Base-by-base conservation (phyloP, 2,797 vertebrate genomes). In the Yasuhikotakia modesta region DNA sequence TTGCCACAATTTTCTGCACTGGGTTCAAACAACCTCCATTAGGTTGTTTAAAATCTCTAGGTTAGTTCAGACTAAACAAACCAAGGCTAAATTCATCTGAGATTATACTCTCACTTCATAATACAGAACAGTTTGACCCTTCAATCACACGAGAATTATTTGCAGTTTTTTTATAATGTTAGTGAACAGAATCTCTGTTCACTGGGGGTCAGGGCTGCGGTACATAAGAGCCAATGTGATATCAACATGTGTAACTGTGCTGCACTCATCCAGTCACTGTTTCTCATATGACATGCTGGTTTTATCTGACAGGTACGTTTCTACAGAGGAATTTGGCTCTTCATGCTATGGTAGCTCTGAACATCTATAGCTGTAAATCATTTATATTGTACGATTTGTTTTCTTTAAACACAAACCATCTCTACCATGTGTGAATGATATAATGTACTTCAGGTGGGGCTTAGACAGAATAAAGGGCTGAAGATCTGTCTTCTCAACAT, bases 61-160 rank as follows among this genome's bases (percentile, higher is more conserved):
- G 55, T 58, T 27, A 45, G n/a, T 22, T 14, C 57, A 77, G 66
- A 63, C 66, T 77, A 77, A 77, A 77, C 75, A 77, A 61, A 70
- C 69, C 66, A 24, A 39, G 66, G 30, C 66, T 63, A 30, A 77
- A 70, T 52, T 77, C 55, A 70, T 11, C 55, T 32, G 27, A 48
- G 57, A 50, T 24, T 77, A 45, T 27, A 63, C 45, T 70, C 3
- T 61, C 57, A 43, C 66, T 70, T 70, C 57, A 70, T 70, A 63
- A 77, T 14, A 60, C 4, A 70, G 66, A 57, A 43, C 45, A 27
- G 66, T 52, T 27, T 35, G 43, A 39, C 27, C 27, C 50, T 63
- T 67, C 32, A 35, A 57, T n/a, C n/a, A 50, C 61, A 19, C 21
- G 27, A 61, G 39, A 11, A 27, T 57, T 46, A 39, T 22, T n/a